Base-by-base conservation (phyloP, 2,113 vertebrate species). In the Microtus ochrogaster region DNA sequence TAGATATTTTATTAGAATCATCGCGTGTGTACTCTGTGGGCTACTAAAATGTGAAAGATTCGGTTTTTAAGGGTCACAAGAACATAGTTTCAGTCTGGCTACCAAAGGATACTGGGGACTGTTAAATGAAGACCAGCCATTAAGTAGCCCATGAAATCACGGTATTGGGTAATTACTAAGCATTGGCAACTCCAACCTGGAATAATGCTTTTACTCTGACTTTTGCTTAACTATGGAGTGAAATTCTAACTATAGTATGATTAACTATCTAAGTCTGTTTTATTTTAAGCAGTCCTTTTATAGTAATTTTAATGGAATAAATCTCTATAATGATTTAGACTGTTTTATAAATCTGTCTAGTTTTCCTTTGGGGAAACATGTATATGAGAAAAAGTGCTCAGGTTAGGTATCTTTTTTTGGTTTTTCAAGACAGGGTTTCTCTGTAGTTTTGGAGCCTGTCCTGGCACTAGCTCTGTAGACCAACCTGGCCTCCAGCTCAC, bases 51-150 rank as follows among this genome's bases (percentile, higher is more conserved):
- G 16, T 82, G 52, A 49, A 49, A 65, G 92, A 85, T 90, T 94
- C 52, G 84, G 55, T 26, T 81, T 76, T 78, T 63, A 86, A 58
- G 66, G 83, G 13, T 52, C 83, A 19, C 33, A 87, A 41, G 21
- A 81, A 55, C 41, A 14, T 52, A 70, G 78, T 28, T 8, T 70
- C 61, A 47, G 13, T 94, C 84, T 92, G 70, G 28, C 58, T 77
- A 81, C 92, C 84, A 93, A 41, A 74, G 79, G 79, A 74, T 96
- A 87, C 78, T 94, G 91, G 79, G 19, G 19, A 74, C 88, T 94
- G 28, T 92, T 49, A 96, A 94, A 90, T 97, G 92, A 94, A 94
- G 90, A 93, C 90, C 74, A 93, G 85, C 79, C 83, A 76, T 92
- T 96, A 95, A 96, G 73, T 91, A 44, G 70, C 70, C 89, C 93